Base-by-base conservation (phyloP, 2,797 vertebrate genomes). In the Sandelia bainsii region DNA sequence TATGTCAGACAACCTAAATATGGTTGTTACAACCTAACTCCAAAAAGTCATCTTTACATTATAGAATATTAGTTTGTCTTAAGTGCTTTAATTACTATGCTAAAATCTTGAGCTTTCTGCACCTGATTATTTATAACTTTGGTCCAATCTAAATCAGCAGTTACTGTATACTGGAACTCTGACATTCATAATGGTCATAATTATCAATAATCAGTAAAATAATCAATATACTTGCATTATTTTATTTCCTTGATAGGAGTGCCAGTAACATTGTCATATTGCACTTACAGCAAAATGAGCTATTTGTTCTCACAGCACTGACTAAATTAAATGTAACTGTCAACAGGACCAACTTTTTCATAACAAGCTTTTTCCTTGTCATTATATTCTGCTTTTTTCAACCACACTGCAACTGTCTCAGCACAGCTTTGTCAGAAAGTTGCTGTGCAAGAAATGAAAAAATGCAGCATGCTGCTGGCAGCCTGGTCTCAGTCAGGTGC, bases 321-420 rank as follows among this genome's bases (percentile, higher is more conserved):
- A 34, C 32, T 34, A 1, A 9, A 34, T 34, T 34, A 34, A 34
- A 8, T 34, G 32, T 34, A 34, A 9, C 32, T 34, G 29, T 32
- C 29, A 32, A 25, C 25, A 25, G 25, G 25, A 25, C 25, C 25
- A 25, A 25, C 25, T 58, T 27, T 79, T 78, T 63, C 51, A 50
- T 60, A 59, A 82, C 62, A 79, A 58, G 42, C 75, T 50, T 27
- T 52, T 72, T 83, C 58, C 64, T 63, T 81, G 69, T 83, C 62
- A 65, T 77, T 69, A 62, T 53, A 73, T n/a, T 8, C 27, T 75
- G 61, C 37, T 72, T 79, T 57, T 70, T 67, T 80, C 73, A 67
- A 10, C n/a, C 59, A 57, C 48, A 66, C 48, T 29, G 45, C 45
- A 62, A 61, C 66, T 69, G 81, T 82, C 74, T 78, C 32, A 56